Evolutionary conservation across 1,140 invertebrate genomes (phyloP).

Genomic region (Carposina sasakii): DNA sequence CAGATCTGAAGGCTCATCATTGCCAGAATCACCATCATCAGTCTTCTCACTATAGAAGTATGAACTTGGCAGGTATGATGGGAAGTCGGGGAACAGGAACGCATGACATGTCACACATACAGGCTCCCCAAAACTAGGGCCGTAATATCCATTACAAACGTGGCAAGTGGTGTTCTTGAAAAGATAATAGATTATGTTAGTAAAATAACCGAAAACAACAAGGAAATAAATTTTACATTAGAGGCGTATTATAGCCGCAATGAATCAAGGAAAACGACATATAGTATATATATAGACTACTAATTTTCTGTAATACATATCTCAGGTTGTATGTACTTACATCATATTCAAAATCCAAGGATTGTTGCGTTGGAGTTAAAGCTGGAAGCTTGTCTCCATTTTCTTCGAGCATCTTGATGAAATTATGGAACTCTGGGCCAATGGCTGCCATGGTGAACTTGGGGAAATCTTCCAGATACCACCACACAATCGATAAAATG

Average conservation of each 20-base stretch:
- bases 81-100: constrained; percentile 90
- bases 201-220: too few relatives aligned
- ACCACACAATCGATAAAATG: too few relatives aligned
- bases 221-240: too few relatives aligned
- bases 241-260: too few relatives aligned
- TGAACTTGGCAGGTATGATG: constrained; percentile 74
- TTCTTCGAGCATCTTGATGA: constrained; percentile 57
- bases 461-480: too few relatives aligned
- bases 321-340: constrained; percentile 42
- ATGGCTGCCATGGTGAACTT: constrained; percentile 61
- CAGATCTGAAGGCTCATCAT: constrained; percentile 90
- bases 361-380: constrained; percentile 36
- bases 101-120: constrained; percentile 94
- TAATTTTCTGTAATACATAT: too few relatives aligned
- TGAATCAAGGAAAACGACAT: too few relatives aligned
- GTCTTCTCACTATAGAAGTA: constrained; percentile 81
- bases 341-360: constrained; percentile 57
- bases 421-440: constrained; percentile 48
- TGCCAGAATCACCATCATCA: constrained; percentile 94
- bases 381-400: constrained; percentile 52
- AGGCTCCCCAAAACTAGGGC: constrained; percentile 91
- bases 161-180: constrained; percentile 79
- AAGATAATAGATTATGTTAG: background rate
- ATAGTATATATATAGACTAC: too few relatives aligned
- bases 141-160: constrained; percentile 94